Evolutionary conservation across 2,888 invertebrate genomes (phyloP).

Genomic region (Lasius platythorax): DNA sequence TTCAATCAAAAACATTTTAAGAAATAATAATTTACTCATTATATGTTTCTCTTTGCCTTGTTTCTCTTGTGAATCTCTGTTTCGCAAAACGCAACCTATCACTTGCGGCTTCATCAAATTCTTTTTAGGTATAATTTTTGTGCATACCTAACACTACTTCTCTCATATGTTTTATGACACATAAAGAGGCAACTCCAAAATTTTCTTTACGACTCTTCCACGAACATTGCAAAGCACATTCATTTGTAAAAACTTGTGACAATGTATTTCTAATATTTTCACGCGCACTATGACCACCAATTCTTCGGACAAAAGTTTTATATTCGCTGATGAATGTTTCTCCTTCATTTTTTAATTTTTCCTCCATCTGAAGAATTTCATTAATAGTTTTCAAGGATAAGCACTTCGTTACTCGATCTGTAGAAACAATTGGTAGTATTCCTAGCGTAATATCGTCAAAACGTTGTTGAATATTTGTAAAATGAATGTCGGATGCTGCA

Average conservation of each 20-base stretch:
- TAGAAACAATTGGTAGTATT: neutral
- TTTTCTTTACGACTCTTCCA: neutral
- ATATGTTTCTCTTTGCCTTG: too few relatives aligned
- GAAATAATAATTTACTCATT: too few relatives aligned
- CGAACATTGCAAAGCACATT: neutral
- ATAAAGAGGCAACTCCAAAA: neutral
- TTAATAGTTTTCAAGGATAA: neutral
- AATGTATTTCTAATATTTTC: neutral
- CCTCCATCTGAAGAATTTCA: neutral
- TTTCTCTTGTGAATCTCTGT: too few relatives aligned
- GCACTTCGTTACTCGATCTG: neutral
- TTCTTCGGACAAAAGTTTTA: slow-evolving; percentile 1
- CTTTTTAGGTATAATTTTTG: neutral
- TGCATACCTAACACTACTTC: neutral
- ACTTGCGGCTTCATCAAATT: neutral
- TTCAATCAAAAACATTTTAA: too few relatives aligned
- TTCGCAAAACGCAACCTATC: too few relatives aligned
- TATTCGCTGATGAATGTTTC: neutral
- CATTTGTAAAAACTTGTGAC: neutral
- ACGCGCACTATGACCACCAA: neutral
- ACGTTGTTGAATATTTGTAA: neutral
- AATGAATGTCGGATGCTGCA: neutral
- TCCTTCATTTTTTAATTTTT: neutral
- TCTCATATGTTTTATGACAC: neutral
- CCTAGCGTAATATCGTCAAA: neutral